phyloP scores from a whole-genome alignment of 2,888 invertebrate species.

The Zhuqinia jingwanae region DNA sequence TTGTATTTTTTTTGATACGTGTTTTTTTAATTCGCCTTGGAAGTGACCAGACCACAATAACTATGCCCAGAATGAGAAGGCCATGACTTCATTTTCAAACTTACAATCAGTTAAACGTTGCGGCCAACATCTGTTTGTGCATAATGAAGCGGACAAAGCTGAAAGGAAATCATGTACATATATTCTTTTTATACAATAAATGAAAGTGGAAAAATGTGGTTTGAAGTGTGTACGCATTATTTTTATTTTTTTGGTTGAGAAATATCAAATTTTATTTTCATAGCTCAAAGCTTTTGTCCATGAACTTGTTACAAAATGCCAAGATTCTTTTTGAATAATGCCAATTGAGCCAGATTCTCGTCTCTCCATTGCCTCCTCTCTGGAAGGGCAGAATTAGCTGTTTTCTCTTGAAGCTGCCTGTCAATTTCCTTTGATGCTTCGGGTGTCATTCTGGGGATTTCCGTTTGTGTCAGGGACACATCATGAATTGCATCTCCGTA shows the following conservation, averaged over 20 bases:
- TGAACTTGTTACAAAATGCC: conserved; percentile 68
- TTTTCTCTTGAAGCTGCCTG: conserved; percentile 87
- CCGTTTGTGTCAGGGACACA: conserved; percentile 88
- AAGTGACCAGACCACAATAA: neutral
- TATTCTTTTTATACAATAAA: too few relatives aligned
- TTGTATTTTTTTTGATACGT: too few relatives aligned
- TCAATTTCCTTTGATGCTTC: conserved; percentile 86
- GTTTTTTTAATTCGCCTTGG: neutral
- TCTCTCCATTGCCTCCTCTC: conserved; percentile 92
- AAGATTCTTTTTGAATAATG: conserved; percentile 88
- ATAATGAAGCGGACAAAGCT: neutral
- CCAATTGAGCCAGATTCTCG: conserved; percentile 89
- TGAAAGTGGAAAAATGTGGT: too few relatives aligned
- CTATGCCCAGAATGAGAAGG: neutral
- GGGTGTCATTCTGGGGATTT: conserved; percentile 88
- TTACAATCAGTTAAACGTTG: neutral
- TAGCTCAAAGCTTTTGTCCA: neutral
- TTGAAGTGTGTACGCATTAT: too few relatives aligned
- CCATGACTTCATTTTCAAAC: neutral
- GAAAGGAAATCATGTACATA: neutral
- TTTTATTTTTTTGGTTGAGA: too few relatives aligned
- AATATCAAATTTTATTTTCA: conserved; percentile 16
- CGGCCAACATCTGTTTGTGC: too few relatives aligned
- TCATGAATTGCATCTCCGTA: conserved; percentile 85
- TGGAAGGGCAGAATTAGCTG: conserved; percentile 88